phyloP scores from a whole-genome alignment of 2,888 invertebrate genomes.

The Heteromyza rotundicornis region DNA sequence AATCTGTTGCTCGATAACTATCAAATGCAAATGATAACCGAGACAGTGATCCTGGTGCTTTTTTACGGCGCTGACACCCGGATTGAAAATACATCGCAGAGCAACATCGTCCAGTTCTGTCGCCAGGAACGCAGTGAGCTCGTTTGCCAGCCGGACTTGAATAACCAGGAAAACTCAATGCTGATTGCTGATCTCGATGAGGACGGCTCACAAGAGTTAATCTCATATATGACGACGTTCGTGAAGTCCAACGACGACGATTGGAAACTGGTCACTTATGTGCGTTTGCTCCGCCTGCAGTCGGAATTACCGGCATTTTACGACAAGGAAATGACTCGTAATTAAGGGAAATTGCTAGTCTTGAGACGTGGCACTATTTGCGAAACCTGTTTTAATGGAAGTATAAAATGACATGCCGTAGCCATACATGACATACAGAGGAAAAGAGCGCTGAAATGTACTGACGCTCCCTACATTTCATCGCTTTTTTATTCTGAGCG shows the following conservation, averaged over 20 bases:
- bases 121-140: conserved; percentile 52
- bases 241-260: conserved; percentile 50
- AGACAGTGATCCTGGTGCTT: conserved; percentile 78
- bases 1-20: conserved; percentile 45
- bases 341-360: too few relatives aligned
- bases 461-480: too few relatives aligned
- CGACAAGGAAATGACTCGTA: conserved; percentile 55
- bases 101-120: conserved; percentile 79
- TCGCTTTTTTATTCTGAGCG: too few relatives aligned
- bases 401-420: too few relatives aligned
- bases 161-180: conserved; percentile 75
- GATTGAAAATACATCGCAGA: conserved; percentile 79
- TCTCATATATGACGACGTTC: conserved; percentile 77
- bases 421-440: too few relatives aligned
- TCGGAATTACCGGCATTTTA: conserved; percentile 76
- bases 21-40: conserved; percentile 68
- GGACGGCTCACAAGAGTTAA: conserved; percentile 78
- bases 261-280: conserved; percentile 73
- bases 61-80: conserved; percentile 77
- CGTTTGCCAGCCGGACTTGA: conserved; percentile 77
- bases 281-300: conserved; percentile 74
- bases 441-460: too few relatives aligned
- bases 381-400: too few relatives aligned
- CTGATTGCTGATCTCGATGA: conserved; percentile 77
- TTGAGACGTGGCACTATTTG: too few relatives aligned